Base-by-base conservation (phyloP, 2,888 invertebrate species). In the Tinea pellionella region DNA sequence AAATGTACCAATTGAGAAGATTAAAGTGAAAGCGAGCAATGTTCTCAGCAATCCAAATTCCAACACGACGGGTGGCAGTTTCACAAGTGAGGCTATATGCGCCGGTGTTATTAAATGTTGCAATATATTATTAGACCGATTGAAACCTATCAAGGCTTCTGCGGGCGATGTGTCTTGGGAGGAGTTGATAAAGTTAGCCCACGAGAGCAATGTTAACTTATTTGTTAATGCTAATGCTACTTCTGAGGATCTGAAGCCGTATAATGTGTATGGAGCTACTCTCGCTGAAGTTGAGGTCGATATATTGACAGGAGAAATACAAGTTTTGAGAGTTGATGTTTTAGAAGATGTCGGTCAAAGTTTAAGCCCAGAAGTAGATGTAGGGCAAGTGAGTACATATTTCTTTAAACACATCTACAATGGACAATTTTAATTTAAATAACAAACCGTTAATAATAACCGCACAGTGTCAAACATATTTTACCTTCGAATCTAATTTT, bases 251-350 rank as follows among this genome's bases (percentile, higher is more conserved):
- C 73, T 75, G 9, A 67, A 86, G 16, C 18, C 66, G 0, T 74
- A 77, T 57, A 74, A 78, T 61, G 62, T 90, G 51, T 91, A 89
- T 65, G 93, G 91, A 1, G 88, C 88, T 0, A 82, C 88, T 1
- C 78, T 90, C 4, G 73, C 89, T 11, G 94, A 94, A 77, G 91
- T 93, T 0, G 93, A 94, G 73, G 72, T 94, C 0, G 94, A 94
- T 72, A 75, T 93, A 18, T 73, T 94, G 58, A 94, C 94, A 0
- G 94, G 94, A 29, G 91, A 92, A 69, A 89, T 90, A 64, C 80
- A 91, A 64, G 74, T 92, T 41, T 69, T 76, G 0, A 81, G 92
- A 64, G 91, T 91, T 0, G 93, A 93, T 71, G 73, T 93, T 57
- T 67, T 92, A 30, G 91, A 92, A 74, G 93, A 93, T 72, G 88